Conservation (phyloP, 1,140 invertebrate species). For the Brachionus plicatilis region DNA sequence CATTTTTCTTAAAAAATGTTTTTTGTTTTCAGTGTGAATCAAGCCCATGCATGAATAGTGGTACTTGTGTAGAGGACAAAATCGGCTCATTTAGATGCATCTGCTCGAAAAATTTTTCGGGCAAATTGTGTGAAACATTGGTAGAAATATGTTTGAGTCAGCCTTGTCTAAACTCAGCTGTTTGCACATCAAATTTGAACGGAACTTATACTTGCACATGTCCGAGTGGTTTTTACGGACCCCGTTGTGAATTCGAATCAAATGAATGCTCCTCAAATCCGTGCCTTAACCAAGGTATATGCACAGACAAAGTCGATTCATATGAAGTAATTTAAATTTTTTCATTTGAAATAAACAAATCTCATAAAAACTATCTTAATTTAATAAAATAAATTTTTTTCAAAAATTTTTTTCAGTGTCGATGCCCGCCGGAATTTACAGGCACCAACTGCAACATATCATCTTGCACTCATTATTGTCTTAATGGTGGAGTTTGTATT, state of each 20-base stretch:
- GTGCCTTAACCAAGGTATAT: conserved; percentile 37
- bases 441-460: conserved; percentile 44
- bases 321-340: conserved; percentile 47
- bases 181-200: conserved; percentile 39
- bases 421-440: conserved; percentile 46
- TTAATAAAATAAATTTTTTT: neutral
- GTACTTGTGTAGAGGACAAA: conserved; percentile 45
- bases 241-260: conserved; percentile 73
- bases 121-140: neutral
- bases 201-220: conserved; percentile 66
- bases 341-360: neutral
- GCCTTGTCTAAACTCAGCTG: conserved; percentile 44
- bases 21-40: conserved; percentile 61
- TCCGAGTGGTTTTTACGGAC: conserved; percentile 80
- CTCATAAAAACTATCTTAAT: neutral
- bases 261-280: conserved; percentile 32
- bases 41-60: conserved; percentile 46
- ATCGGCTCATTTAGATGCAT: conserved; percentile 45
- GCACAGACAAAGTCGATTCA: conserved; percentile 10
- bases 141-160: conserved; percentile 26
- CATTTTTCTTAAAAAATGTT: conserved; percentile 66
- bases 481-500: conserved; percentile 47
- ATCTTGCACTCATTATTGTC: conserved; percentile 62
- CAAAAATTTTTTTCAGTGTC: conserved; percentile 40
- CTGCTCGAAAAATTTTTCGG: neutral